These are phyloP conservation scores for Enteromius paludinosus DNA, from an alignment of 2,797 vertebrate genomes.

Conservation along the genomic window DNA sequence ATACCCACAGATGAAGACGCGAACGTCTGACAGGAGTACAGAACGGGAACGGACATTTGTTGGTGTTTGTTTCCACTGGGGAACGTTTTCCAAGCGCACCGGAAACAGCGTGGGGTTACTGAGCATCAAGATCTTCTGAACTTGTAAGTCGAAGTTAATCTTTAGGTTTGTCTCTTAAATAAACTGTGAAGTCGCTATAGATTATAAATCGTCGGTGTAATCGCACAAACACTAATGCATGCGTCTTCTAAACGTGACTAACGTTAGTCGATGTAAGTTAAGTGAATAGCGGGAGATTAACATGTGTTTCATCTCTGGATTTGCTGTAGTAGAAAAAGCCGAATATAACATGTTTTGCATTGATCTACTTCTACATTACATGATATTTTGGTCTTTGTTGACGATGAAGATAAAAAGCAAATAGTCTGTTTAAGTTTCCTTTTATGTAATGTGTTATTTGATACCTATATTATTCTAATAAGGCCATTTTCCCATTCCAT, in stretches of 20 bases:
- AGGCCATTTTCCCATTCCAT: no score
- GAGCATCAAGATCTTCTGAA: constrained; percentile 9
- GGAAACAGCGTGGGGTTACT: constrained; percentile 32
- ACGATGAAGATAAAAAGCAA: background rate
- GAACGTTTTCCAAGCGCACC: constrained; percentile 21
- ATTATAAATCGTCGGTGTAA: background rate
- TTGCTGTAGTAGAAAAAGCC: background rate
- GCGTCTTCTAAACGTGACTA: background rate
- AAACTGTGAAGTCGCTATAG: background rate
- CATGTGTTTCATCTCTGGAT: constrained; percentile 20
- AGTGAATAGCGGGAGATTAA: constrained; percentile 32
- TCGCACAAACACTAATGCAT: no score
- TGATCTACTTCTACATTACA: background rate
- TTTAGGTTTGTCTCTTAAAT: background rate
- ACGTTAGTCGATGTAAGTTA: background rate
- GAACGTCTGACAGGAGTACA: no score
- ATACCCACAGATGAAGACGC: background rate
- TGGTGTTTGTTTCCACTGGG: background rate
- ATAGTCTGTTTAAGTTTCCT: background rate
- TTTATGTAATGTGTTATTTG: background rate
- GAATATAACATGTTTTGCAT: background rate
- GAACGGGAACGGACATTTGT: background rate
- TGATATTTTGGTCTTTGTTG: background rate
- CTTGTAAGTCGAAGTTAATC: constrained; percentile 26
- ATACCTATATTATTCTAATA: background rate